Base-by-base conservation (phyloP, 2,888 invertebrate genomes). In the Ctena decussata region DNA sequence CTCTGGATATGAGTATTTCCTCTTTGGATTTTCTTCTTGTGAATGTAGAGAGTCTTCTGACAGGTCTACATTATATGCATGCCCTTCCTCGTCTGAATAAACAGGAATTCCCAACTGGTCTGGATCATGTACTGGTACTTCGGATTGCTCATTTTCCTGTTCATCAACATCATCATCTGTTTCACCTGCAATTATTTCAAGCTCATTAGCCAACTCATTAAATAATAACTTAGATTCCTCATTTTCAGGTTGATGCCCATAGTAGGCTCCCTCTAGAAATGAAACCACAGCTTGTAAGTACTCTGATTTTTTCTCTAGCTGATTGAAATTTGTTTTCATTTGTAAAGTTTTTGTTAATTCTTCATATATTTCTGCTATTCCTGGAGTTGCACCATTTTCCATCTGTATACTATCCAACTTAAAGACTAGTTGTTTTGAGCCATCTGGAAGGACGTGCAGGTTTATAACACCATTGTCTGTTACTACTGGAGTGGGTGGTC, bases 251-350 rank as follows among this genome's bases (percentile, higher is more conserved):
- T 86, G 86, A 39, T 88, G 65, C 44, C 91, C 89, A 83, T 91
- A 92, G 81, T 92, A 93, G 0, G 93, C 93, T 32, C 91, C 80
- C 77, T 94, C 93, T 71, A 94, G 80, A 44, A 93, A 82, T 65
- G 91, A 86, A 5, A 93, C 92, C n/a, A 94, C 80, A 0, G 93
- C 91, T 72, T 89, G 89, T 72, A 93, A 84, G 82, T 94, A 93
- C 6, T 92, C 90, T 27, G 83, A 82, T 69, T 92, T 89, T 35
- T 89, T 84, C 0, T 83, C 79, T n/a, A 94, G 84, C 11, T 84
- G 65, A 6, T 86, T 82, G 77, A 94, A 92, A 82, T 94, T 94
- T 32, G 94, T 94, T 44, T 86, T 88, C 46, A 90, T 89, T 49
- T 91, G 85, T n/a, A 94, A 75, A 46, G 91, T 84, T n/a, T 90